Percentiles rank a stretch among this genome's conserved stretches.
Evolutionary conservation across 2,888 invertebrate genomes (phyloP).

Genomic region (Aleiodes testaceus): DNA sequence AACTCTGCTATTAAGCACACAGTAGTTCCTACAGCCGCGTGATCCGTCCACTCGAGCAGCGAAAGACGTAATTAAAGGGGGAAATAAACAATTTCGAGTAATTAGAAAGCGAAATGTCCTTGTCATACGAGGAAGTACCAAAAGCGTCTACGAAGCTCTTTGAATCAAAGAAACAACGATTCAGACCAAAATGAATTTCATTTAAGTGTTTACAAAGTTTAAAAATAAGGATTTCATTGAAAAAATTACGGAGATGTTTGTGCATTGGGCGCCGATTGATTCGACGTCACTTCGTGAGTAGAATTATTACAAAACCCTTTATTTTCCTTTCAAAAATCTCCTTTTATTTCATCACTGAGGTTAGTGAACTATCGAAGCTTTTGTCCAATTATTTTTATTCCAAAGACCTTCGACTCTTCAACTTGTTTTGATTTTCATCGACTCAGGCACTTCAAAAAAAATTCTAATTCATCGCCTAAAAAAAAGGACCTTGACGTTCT

Average conservation of each 20-base stretch:
- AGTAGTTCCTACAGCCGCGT: constrained; percentile 15
- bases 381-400: no score
- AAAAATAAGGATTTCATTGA: not conserved
- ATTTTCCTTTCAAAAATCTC: no score
- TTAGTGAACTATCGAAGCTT: no score
- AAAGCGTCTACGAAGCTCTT: not conserved
- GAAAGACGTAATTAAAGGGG: not conserved
- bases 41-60: not conserved
- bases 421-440: no score
- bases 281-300: constrained; percentile 49
- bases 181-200: not conserved
- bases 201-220: not conserved
- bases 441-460: no score
- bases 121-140: not conserved
- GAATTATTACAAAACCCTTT: no score
- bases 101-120: not conserved
- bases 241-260: constrained; percentile 41
- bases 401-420: no score
- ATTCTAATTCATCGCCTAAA: no score
- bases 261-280: constrained; percentile 47
- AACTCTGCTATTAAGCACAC: not conserved
- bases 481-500: constrained; percentile 10
- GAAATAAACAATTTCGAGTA: no score
- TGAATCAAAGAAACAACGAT: not conserved
- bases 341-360: no score